Percentiles rank a stretch among this genome's conserved stretches.
phyloP scores from a whole-genome alignment of 2,113 vertebrate species.

The Prolemur simus region DNA sequence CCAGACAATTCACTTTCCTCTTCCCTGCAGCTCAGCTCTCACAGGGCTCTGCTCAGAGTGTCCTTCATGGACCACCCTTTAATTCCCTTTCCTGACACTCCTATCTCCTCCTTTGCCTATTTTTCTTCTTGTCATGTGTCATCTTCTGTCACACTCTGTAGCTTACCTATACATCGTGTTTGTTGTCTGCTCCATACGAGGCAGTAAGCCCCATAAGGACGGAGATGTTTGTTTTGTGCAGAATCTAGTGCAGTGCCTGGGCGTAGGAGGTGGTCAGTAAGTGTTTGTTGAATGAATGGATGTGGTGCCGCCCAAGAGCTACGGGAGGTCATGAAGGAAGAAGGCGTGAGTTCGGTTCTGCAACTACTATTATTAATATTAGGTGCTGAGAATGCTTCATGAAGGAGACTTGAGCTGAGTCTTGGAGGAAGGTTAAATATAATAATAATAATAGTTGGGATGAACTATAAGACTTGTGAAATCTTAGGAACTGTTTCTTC shows the following conservation, averaged over 20 bases:
- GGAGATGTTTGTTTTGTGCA: neutral
- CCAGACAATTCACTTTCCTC: neutral
- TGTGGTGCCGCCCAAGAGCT: neutral
- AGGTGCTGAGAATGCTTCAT: too few relatives aligned
- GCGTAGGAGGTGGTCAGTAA: neutral
- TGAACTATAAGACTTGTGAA: neutral
- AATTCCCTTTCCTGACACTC: neutral
- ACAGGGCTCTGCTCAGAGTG: neutral
- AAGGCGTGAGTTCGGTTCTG: rapidly evolving
- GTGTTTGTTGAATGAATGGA: neutral
- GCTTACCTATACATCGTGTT: neutral
- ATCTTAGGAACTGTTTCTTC: neutral
- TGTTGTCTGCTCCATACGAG: neutral
- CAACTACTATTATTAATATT: too few relatives aligned
- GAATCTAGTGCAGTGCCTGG: neutral
- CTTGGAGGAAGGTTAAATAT: neutral
- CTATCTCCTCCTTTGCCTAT: neutral
- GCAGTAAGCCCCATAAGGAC: neutral
- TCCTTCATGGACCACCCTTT: neutral
- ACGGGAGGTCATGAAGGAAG: neutral
- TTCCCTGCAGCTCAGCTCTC: neutral
- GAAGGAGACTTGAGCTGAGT: neutral
- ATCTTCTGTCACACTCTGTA: neutral
- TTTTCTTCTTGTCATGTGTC: neutral
- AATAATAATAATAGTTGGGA: too few relatives aligned